Conservation (phyloP, 2,113 vertebrate species). For the Cygnus buccinator region DNA sequence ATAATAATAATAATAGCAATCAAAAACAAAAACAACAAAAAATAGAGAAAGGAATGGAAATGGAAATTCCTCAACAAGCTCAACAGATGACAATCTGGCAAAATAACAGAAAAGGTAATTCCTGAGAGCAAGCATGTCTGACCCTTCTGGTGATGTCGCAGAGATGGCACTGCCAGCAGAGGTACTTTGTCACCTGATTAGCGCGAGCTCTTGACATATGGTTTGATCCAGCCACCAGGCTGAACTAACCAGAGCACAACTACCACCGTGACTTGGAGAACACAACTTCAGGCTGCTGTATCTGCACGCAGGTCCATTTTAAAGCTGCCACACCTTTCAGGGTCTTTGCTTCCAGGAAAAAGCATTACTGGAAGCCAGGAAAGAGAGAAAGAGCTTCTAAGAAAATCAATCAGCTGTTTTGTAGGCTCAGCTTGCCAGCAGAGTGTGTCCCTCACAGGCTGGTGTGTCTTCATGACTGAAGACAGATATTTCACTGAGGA, state of each 20-base stretch:
- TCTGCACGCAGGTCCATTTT: neutral
- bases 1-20: too few species aligned
- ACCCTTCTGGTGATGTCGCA: neutral
- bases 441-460: neutral
- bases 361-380: neutral
- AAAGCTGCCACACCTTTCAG: neutral
- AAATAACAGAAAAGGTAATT: neutral
- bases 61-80: neutral
- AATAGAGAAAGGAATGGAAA: neutral
- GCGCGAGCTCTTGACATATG: accelerated
- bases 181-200: neutral
- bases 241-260: neutral
- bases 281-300: neutral
- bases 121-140: neutral
- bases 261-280: neutral
- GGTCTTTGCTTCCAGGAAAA: neutral
- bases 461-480: neutral
- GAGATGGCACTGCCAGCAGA: neutral
- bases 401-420: neutral
- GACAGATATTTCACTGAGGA: neutral
- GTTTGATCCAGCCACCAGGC: neutral
- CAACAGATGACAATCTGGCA: neutral
- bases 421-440: neutral
- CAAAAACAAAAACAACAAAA: too few species aligned
- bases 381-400: neutral